A percentile compares a stretch with the other conserved stretches of the same genome.
Evolutionary conservation across 2,888 invertebrate genomes (phyloP).

Genomic region (Trachelus tabidus): DNA sequence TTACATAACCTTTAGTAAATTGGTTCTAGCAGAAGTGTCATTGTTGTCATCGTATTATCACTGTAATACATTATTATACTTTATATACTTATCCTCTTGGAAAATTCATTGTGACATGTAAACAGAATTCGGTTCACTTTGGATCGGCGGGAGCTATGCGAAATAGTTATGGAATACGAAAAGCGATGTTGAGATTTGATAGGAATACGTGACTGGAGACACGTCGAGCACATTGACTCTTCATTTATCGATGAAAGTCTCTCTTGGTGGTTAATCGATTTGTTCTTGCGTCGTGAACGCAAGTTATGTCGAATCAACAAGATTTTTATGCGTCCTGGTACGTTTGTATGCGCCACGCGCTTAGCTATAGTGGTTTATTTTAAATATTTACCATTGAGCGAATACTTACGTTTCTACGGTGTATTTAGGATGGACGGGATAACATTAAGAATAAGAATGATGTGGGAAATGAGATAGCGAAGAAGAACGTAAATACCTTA

Average conservation of each 20-base stretch:
- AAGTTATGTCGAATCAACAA: conserved; percentile 16
- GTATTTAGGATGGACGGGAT: not conserved
- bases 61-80: not conserved
- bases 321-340: conserved; percentile 23
- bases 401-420: not conserved
- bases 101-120: not conserved
- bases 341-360: not conserved
- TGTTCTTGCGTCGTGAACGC: conserved; percentile 28
- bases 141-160: not conserved
- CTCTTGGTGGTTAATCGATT: conserved; percentile 24
- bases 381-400: not conserved
- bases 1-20: not conserved
- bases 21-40: not conserved
- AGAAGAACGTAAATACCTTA: not conserved
- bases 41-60: not conserved
- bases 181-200: not conserved
- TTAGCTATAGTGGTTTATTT: not conserved
- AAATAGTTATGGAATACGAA: not conserved
- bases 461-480: not conserved
- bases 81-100: not conserved
- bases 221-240: conserved; percentile 43
- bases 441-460: not conserved
- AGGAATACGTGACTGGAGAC: conserved; percentile 39
- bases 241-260: conserved; percentile 19
- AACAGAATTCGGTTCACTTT: not conserved